These are phyloP conservation scores for Oscheius sp. DNA, from an alignment of 2,888 invertebrate genomes.

Conservation along the genomic window DNA sequence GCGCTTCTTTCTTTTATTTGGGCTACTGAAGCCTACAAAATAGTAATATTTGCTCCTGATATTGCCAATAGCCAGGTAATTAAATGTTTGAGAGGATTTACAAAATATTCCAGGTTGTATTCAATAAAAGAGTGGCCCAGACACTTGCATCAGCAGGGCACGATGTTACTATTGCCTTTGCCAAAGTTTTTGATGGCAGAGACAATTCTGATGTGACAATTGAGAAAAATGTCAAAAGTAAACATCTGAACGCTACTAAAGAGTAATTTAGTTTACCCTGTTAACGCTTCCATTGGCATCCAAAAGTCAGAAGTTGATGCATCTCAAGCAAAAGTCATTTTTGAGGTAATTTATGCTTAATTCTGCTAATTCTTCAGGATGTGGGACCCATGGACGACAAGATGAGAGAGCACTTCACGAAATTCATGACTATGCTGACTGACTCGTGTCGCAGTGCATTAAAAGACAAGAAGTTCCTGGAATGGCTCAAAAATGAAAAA, in stretches of 20 bases:
- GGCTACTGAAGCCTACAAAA: conserved; percentile 5
- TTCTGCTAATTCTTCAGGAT: background rate
- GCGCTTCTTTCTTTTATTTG: background rate
- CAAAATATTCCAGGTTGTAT: conserved; percentile 31
- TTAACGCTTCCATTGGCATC: conserved; percentile 25
- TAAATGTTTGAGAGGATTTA: background rate
- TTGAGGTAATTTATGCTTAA: background rate
- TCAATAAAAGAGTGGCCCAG: conserved; percentile 37
- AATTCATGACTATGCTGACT: conserved; percentile 8
- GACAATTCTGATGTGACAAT: conserved; percentile 31
- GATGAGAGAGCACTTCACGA: background rate
- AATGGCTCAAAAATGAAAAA: conserved; percentile 33
- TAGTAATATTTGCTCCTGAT: conserved; percentile 19
- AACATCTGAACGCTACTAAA: too few species aligned
- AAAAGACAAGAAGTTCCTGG: conserved; percentile 35
- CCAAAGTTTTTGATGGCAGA: conserved; percentile 27
- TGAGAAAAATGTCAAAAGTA: conserved; percentile 19
- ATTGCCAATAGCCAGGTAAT: conserved; percentile 26
- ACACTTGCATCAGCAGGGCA: conserved; percentile 39
- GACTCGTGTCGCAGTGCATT: conserved; percentile 17
- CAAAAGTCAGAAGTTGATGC: background rate
- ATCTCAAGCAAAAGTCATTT: conserved; percentile 1
- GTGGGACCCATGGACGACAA: background rate
- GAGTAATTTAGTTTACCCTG: conserved; percentile 4
- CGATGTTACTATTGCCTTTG: conserved; percentile 40